Evolutionary conservation across 2,113 vertebrate genomes (phyloP).

Genomic region (Urocolius indicus): DNA sequence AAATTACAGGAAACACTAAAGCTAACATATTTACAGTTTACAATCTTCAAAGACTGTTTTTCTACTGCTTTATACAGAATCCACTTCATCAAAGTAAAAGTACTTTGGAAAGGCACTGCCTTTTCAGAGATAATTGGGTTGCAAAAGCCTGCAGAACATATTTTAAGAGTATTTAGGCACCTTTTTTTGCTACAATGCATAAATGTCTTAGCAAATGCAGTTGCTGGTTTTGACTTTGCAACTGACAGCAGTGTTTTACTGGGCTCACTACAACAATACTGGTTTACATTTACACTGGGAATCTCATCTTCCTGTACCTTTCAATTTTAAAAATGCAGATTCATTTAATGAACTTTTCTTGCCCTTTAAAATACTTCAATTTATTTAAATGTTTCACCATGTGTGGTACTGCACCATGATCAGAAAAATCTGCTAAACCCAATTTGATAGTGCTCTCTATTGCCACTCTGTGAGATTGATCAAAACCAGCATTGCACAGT

Average conservation of each 20-base stretch:
- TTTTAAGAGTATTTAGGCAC: not conserved
- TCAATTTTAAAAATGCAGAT: not conserved
- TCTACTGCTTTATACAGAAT: not conserved
- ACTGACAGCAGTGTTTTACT: not conserved
- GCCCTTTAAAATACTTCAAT: not conserved
- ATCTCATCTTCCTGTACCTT: not conserved
- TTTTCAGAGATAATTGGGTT: not conserved
- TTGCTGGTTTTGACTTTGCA: not conserved
- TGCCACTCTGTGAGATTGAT: not conserved
- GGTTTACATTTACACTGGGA: not conserved
- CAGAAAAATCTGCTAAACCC: not conserved
- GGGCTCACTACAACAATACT: not conserved
- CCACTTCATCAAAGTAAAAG: not conserved
- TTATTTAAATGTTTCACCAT: not conserved
- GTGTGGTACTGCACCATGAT: not conserved
- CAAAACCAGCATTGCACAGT: fast-evolving
- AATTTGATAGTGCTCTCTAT: not conserved
- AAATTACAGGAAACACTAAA: not conserved
- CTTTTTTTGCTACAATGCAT: not conserved
- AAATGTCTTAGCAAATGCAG: not conserved
- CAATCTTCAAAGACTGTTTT: conserved; percentile 5
- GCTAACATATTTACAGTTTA: not conserved
- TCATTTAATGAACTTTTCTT: not conserved
- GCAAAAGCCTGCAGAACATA: not conserved
- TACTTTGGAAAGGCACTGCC: not conserved